Conservation (phyloP, 2,888 invertebrate genomes). For the Dryocosmus kuriphilus region DNA sequence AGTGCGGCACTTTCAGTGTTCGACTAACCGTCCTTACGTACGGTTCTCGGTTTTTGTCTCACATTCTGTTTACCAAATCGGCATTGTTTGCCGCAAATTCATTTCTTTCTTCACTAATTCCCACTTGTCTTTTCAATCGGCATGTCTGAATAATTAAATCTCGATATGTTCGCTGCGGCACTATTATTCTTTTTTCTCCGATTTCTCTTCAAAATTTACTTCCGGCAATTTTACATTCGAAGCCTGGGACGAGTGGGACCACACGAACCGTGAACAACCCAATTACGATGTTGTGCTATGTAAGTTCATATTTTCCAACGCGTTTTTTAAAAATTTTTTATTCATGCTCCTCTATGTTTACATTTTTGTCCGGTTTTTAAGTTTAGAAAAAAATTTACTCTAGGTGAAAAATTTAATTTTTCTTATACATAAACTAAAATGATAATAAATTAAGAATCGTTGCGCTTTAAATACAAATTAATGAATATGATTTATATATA, state of each 20-base stretch:
- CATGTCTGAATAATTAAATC: neutral
- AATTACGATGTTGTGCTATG: slow-evolving; percentile 44
- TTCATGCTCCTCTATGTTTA: too few species aligned
- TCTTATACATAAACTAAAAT: too few species aligned
- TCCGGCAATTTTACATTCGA: slow-evolving; percentile 7
- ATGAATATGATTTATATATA: too few species aligned
- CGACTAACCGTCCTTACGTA: slow-evolving; percentile 68
- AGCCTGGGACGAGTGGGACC: slow-evolving; percentile 19
- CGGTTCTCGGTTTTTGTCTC: slow-evolving; percentile 51
- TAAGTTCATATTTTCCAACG: slow-evolving; percentile 16
- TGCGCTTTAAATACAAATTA: too few species aligned
- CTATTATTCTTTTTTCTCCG: neutral
- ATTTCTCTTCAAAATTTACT: neutral
- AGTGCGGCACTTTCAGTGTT: slow-evolving; percentile 67
- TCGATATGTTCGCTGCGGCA: slow-evolving; percentile 17
- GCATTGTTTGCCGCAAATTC: neutral
- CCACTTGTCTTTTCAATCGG: neutral
- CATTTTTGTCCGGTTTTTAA: too few species aligned
- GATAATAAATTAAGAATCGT: too few species aligned
- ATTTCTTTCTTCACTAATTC: neutral
- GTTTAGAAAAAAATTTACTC: too few species aligned
- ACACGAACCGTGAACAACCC: neutral
- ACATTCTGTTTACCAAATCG: neutral
- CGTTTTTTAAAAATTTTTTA: too few species aligned
- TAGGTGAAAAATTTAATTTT: too few species aligned